Conservation (phyloP, 2,888 invertebrate species). For the Drosophila sordidapex region DNA sequence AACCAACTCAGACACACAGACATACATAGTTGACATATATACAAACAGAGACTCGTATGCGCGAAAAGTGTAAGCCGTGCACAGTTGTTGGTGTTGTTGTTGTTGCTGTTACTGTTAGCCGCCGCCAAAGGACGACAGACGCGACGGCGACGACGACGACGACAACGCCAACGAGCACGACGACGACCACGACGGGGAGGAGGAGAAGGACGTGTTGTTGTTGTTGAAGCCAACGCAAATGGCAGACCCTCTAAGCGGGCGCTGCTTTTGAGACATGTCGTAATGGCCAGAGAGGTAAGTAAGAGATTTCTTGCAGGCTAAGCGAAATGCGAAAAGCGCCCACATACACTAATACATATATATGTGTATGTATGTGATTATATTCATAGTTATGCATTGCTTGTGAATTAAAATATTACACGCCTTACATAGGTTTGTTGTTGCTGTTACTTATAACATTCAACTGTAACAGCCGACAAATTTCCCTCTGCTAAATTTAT, state of each 20-base stretch:
- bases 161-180: constrained; percentile 36
- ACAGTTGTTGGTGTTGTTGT: constrained; percentile 55
- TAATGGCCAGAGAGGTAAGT: constrained; percentile 86
- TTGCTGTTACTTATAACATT: constrained; percentile 25
- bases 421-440: constrained; percentile 7
- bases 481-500: constrained; percentile 25
- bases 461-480: constrained; percentile 20
- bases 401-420: constrained; percentile 43
- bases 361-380: neutral
- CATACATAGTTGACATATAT: constrained; percentile 22
- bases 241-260: constrained; percentile 84
- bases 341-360: constrained; percentile 16
- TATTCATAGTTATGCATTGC: constrained; percentile 39
- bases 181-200: constrained; percentile 33
- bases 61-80: constrained; percentile 77
- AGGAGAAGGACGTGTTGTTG: constrained; percentile 54
- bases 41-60: constrained; percentile 62
- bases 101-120: constrained; percentile 67
- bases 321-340: constrained; percentile 41
- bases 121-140: constrained; percentile 64
- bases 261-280: constrained; percentile 85
- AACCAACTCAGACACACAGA: constrained; percentile 28
- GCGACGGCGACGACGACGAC: constrained; percentile 52
- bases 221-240: constrained; percentile 78
- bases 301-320: constrained; percentile 26